phyloP scores from a whole-genome alignment of 2,888 invertebrate species.

The Dromius quadrimaculatus region DNA sequence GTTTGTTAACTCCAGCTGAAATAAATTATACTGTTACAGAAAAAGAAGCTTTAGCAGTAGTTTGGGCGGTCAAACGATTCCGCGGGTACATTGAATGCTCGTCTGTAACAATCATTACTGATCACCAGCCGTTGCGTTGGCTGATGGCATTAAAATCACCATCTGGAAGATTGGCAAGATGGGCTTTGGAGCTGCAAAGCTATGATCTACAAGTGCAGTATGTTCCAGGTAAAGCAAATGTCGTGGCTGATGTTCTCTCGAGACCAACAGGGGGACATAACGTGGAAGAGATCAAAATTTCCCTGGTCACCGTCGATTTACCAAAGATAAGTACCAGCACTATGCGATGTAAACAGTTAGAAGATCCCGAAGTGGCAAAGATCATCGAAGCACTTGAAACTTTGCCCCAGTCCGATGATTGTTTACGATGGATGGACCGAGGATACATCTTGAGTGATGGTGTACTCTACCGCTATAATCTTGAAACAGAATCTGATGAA shows the following conservation, averaged over 20 bases:
- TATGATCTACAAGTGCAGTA: conserved; percentile 60
- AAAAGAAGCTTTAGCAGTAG: conserved; percentile 53
- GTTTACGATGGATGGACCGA: neutral
- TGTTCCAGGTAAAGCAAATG: conserved; percentile 60
- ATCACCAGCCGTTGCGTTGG: conserved; percentile 65
- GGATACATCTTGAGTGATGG: conserved; percentile 1
- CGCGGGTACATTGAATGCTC: conserved; percentile 61
- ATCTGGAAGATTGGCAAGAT: conserved; percentile 62
- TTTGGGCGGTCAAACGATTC: conserved; percentile 60
- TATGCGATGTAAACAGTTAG: neutral
- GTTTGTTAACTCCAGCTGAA: neutral
- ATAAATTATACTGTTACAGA: conserved; percentile 59
- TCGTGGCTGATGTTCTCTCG: conserved; percentile 61
- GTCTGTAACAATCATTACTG: conserved; percentile 61
- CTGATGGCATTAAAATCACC: conserved; percentile 60
- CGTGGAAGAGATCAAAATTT: neutral
- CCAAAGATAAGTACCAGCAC: neutral
- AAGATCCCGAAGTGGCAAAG: neutral
- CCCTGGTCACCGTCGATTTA: too few relatives aligned
- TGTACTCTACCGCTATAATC: conserved; percentile 5
- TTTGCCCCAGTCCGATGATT: too few relatives aligned
- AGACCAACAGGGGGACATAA: conserved; percentile 50
- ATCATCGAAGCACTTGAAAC: neutral
- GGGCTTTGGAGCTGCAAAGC: conserved; percentile 62
- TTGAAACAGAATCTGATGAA: conserved; percentile 2